Evolutionary conservation across 2,888 invertebrate species (phyloP).

Genomic region (Meta bourneti): DNA sequence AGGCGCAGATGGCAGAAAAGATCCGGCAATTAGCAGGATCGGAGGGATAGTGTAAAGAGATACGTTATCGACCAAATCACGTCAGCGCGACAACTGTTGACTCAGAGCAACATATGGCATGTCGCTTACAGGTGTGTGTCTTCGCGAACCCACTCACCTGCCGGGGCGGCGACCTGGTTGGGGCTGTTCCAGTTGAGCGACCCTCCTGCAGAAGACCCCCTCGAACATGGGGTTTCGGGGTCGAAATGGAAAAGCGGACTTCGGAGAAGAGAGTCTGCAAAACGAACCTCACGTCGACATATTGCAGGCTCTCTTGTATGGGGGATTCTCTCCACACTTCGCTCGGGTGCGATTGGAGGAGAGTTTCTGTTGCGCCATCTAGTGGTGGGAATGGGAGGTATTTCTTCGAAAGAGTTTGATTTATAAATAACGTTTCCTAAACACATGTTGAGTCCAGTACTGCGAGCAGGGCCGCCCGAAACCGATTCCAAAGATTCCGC

Average conservation of each 20-base stretch:
- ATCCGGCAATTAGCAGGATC: too few relatives aligned
- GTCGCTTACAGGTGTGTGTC: slow-evolving; percentile 16
- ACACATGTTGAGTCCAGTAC: too few relatives aligned
- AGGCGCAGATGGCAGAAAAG: too few relatives aligned
- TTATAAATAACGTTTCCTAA: too few relatives aligned
- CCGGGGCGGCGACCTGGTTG: background rate
- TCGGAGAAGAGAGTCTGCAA: background rate
- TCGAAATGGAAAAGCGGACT: background rate
- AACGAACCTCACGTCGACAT: slow-evolving; percentile 15
- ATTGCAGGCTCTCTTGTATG: slow-evolving; percentile 1
- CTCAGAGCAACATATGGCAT: slow-evolving; percentile 53
- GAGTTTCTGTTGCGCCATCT: slow-evolving; percentile 7
- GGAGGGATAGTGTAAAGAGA: background rate
- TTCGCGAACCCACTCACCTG: background rate
- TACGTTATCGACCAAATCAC: slow-evolving; percentile 44
- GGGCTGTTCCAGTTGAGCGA: background rate
- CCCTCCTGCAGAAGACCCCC: background rate
- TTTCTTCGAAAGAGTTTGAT: too few relatives aligned
- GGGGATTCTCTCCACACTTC: background rate
- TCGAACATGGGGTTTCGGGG: background rate
- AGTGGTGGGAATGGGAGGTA: background rate
- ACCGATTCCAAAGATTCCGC: too few relatives aligned
- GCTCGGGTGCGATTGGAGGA: background rate
- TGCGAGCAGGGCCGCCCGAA: too few relatives aligned
- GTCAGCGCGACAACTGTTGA: slow-evolving; percentile 50